Conservation (phyloP, 2,113 vertebrate genomes). For the Panurus biarmicus region DNA sequence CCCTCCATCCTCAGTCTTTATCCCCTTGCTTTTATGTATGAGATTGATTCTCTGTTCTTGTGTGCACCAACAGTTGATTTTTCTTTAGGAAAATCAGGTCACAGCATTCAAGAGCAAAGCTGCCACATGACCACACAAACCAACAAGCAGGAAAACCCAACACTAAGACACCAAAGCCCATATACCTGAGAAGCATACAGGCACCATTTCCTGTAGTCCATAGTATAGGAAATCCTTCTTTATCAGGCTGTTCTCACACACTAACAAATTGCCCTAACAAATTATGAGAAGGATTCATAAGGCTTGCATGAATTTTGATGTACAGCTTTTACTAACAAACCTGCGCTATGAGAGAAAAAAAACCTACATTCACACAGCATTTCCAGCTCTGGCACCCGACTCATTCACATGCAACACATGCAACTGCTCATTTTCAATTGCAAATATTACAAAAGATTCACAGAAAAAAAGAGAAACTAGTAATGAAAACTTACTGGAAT, state of each 20-base stretch:
- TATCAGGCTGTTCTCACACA: neutral
- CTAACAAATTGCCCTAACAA: neutral
- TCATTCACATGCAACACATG: neutral
- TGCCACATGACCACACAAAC: neutral
- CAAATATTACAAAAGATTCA: neutral
- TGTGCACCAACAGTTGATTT: neutral
- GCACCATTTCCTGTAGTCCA: neutral
- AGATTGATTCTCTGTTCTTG: neutral
- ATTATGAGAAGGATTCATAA: neutral
- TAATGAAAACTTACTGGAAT: neutral
- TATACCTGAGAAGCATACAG: neutral
- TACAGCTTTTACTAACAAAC: neutral
- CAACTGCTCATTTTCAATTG: neutral
- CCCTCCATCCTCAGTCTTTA: neutral
- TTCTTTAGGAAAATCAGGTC: neutral
- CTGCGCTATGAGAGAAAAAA: neutral
- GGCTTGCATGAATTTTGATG: neutral
- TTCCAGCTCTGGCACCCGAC: neutral
- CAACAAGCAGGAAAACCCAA: neutral
- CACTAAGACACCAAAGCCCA: neutral
- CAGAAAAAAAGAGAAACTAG: neutral
- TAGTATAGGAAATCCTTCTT: neutral
- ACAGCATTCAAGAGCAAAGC: neutral
- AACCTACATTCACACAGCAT: neutral
- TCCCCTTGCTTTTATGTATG: neutral